Evolutionary conservation across 2,888 invertebrate genomes (phyloP).

Genomic region (Phengaris alcon): DNA sequence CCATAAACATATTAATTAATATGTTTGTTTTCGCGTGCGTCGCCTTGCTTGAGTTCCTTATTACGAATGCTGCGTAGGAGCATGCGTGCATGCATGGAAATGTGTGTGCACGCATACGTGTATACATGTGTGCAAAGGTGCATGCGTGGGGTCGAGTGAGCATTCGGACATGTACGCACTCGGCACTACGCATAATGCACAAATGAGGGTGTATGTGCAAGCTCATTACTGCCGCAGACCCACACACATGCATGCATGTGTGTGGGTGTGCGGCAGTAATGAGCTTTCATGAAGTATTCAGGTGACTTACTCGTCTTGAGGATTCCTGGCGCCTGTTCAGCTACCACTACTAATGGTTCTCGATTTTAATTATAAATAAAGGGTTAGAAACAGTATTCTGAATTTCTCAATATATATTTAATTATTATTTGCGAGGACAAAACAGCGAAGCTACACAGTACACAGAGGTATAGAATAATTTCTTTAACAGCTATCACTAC

Average conservation of each 20-base stretch:
- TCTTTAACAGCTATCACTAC: no score
- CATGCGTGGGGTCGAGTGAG: neutral
- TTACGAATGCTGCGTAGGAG: neutral
- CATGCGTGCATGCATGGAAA: neutral
- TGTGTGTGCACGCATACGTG: neutral
- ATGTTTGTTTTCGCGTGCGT: neutral
- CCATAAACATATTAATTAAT: slow-evolving; percentile 4
- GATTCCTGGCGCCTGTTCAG: slow-evolving; percentile 22
- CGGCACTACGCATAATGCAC: neutral
- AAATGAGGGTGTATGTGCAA: neutral
- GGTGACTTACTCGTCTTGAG: slow-evolving; percentile 11
- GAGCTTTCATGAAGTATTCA: slow-evolving; percentile 2
- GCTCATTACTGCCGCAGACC: no score
- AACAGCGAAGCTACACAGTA: no score
- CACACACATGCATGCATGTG: neutral
- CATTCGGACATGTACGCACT: neutral
- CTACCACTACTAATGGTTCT: neutral
- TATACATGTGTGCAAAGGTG: neutral
- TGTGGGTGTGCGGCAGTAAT: slow-evolving; percentile 8
- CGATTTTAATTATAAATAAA: neutral
- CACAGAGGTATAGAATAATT: no score
- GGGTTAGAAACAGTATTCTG: no score
- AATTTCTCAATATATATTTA: no score
- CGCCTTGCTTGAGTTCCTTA: neutral
- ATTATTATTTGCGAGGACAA: no score